These are phyloP conservation scores for Bedellia somnulentella DNA, from an alignment of 2,888 invertebrate species.

Conservation along the genomic window DNA sequence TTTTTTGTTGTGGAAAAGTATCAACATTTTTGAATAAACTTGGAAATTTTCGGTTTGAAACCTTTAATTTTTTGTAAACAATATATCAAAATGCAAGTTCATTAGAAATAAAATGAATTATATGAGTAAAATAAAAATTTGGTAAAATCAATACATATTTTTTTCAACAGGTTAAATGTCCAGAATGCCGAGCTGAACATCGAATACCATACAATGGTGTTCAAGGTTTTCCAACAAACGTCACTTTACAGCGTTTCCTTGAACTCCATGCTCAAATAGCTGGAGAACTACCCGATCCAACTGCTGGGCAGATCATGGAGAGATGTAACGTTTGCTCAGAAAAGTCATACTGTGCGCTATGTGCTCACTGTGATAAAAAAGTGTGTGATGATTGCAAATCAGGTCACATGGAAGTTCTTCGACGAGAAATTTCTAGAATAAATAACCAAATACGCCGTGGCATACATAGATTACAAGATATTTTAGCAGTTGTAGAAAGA, in stretches of 20 bases:
- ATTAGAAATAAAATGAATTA: no score
- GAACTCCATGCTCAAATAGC: conserved; percentile 93
- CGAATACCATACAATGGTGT: conserved; percentile 94
- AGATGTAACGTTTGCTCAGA: conserved; percentile 92
- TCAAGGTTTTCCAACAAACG: conserved; percentile 93
- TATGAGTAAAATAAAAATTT: no score
- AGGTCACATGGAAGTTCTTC: conserved; percentile 93
- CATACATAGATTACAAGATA: conserved; percentile 85
- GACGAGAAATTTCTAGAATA: conserved; percentile 86
- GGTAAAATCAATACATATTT: background rate
- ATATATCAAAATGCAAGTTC: no score
- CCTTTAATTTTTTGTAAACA: no score
- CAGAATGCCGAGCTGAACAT: conserved; percentile 97
- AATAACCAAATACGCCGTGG: conserved; percentile 89
- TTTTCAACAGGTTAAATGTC: conserved; percentile 83
- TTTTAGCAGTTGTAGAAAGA: conserved; percentile 81
- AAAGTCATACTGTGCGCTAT: conserved; percentile 84
- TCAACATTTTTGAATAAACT: no score
- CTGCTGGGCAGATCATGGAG: conserved; percentile 90
- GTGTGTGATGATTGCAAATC: conserved; percentile 96
- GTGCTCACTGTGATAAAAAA: conserved; percentile 96
- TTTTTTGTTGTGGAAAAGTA: no score
- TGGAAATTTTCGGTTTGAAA: no score
- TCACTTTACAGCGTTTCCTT: conserved; percentile 91
- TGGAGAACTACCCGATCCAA: conserved; percentile 88